Conservation (phyloP, 1,140 invertebrate species). For the Oscheius sp. region DNA sequence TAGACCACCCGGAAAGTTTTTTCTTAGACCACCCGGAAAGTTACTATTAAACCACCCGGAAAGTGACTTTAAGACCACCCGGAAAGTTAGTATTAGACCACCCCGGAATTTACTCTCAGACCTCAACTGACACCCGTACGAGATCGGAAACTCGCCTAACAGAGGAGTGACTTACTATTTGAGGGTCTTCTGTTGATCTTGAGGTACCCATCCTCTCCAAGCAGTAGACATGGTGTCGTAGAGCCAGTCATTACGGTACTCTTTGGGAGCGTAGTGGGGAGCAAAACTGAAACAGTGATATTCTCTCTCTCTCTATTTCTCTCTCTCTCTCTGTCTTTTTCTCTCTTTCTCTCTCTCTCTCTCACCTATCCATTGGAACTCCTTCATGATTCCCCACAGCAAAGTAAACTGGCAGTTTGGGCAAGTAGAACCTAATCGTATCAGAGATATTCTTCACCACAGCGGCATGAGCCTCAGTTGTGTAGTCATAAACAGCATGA, state of each 20-base stretch:
- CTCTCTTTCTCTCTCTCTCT: too few relatives aligned
- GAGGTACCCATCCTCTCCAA: conserved; percentile 47
- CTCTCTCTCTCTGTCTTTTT: too few relatives aligned
- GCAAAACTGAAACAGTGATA: conserved; percentile 44
- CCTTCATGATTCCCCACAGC: conserved; percentile 52
- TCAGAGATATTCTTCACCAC: conserved; percentile 42
- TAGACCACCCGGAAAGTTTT: too few relatives aligned
- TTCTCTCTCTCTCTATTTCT: too few relatives aligned
- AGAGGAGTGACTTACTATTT: conserved; percentile 17
- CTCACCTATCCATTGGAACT: conserved; percentile 44
- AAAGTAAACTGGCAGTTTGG: conserved; percentile 44
- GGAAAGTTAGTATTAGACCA: too few relatives aligned
- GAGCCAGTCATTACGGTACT: conserved; percentile 50
- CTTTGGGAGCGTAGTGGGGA: conserved; percentile 45
- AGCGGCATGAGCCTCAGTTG: background rate
- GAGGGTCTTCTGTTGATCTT: conserved; percentile 36
- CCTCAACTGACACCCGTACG: too few relatives aligned
- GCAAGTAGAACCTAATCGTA: conserved; percentile 43
- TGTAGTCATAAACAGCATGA: conserved; percentile 43
- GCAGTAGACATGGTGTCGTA: conserved; percentile 46
- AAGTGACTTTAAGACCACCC: too few relatives aligned
- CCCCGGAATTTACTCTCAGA: too few relatives aligned
- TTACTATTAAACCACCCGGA: too few relatives aligned
- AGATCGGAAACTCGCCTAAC: too few relatives aligned
- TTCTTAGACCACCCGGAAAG: too few relatives aligned